Conservation (phyloP, 2,113 vertebrate genomes). For the Nymphicus hollandicus region DNA sequence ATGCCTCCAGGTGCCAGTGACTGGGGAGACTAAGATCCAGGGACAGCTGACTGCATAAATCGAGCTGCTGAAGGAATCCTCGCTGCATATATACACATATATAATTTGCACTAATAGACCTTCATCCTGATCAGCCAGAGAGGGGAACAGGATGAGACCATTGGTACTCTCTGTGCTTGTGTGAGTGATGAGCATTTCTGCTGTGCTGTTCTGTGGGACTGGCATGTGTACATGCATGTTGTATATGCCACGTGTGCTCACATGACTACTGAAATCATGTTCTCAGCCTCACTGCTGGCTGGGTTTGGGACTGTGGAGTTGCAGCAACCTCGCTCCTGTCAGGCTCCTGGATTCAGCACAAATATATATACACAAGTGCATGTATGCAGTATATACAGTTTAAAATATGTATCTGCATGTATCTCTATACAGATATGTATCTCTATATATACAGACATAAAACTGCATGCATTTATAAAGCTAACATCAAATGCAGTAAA, state of each 20-base stretch:
- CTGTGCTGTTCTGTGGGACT: neutral
- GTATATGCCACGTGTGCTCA: fast-evolving
- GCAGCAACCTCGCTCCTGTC: neutral
- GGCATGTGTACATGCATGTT: fast-evolving
- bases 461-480: neutral
- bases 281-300: neutral
- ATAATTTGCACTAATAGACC: neutral
- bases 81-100: fast-evolving
- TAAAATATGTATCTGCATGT: neutral
- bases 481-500: neutral
- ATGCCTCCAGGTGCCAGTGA: neutral
- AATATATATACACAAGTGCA: neutral
- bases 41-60: neutral
- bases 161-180: neutral
- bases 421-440: neutral
- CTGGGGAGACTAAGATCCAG: neutral
- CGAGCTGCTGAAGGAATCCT: neutral
- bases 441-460: neutral
- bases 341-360: neutral
- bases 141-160: neutral
- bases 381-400: neutral
- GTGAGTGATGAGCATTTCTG: neutral
- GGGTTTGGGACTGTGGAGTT: neutral
- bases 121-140: neutral
- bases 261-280: neutral